A percentile compares a stretch with the other conserved stretches of the same genome.
phyloP scores from a whole-genome alignment of 2,113 vertebrate species.

The Notiomystis cincta region DNA sequence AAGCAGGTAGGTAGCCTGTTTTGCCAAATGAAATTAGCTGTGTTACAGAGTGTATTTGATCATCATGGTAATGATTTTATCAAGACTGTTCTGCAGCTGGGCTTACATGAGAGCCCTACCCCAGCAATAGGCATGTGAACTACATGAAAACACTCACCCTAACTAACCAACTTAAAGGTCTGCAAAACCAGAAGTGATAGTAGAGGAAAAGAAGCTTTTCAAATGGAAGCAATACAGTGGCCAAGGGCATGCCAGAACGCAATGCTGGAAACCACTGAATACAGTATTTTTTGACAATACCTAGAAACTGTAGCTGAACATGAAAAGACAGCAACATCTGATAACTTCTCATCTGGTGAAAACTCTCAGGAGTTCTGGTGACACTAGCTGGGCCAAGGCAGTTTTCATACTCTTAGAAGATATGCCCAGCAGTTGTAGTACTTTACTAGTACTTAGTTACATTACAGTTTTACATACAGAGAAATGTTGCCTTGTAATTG shows the following conservation, averaged over 20 bases:
- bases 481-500: background rate
- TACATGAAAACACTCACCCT: background rate
- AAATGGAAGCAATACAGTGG: background rate
- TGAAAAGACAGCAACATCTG: background rate
- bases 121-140: background rate
- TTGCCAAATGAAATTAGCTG: background rate
- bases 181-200: background rate
- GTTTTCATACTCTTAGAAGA: background rate
- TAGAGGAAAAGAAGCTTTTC: background rate
- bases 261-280: background rate
- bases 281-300: background rate
- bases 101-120: background rate
- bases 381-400: background rate
- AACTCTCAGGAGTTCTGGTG: background rate
- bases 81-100: background rate
- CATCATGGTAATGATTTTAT: background rate
- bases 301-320: background rate
- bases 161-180: background rate
- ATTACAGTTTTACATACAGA: background rate
- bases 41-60: background rate
- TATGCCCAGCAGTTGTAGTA: background rate
- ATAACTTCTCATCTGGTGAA: background rate
- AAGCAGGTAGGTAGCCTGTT: background rate
- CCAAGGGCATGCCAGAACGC: background rate
- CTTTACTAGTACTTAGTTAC: background rate